Evolutionary conservation across 2,888 invertebrate genomes (phyloP), one percentile per base, ranked within the genome.

Genomic region (Pediacus dermestoides): DNA sequence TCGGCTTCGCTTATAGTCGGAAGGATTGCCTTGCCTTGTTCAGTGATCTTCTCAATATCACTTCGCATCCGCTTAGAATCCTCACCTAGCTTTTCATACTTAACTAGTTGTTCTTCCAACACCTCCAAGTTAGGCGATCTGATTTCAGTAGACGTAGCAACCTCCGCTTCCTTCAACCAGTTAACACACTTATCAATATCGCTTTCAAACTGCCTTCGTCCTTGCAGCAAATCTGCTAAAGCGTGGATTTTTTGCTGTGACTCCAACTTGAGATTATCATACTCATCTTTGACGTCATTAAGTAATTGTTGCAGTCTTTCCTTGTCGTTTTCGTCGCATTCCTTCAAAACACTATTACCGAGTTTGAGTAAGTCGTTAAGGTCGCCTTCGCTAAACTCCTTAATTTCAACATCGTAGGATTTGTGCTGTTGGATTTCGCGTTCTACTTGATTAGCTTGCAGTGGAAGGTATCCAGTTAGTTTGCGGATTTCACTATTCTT

Each of bases 131-230:
- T 88, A 1, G 88, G 82, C 11, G 85, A 80, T 26, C 88, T 78
- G 2, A 92, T 72, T 58, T 91, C 90, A 16, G 85, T 80, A 6
- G 86, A 83, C 1, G 88, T 84, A 2, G 88, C 85, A 1, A 88
- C 86, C 67, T 93, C 92, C 15, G 89, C 89, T 70, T 94, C 88
- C 52, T 88, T 86, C 22, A 93, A 73, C 94, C 94, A 95, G 54
- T 86, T 81, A 48, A 86, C 82, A 61, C 89, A 84, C 56, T 83
- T 82, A 39, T 86, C 84, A 30, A 88, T 75, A 42, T 88, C 85
- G 26, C 76, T 77, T 68, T 95, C 94, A 55, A 91, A 89, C 30
- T 84, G 78, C 57, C 81, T 85, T 42, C 93, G 78, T 8, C 84
- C 82, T 64, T 85, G 81, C 7, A 89, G 70, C 7, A 88, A 72